Evolutionary conservation across 1,140 invertebrate species (phyloP).

Genomic region (Globodera rostochiensis): DNA sequence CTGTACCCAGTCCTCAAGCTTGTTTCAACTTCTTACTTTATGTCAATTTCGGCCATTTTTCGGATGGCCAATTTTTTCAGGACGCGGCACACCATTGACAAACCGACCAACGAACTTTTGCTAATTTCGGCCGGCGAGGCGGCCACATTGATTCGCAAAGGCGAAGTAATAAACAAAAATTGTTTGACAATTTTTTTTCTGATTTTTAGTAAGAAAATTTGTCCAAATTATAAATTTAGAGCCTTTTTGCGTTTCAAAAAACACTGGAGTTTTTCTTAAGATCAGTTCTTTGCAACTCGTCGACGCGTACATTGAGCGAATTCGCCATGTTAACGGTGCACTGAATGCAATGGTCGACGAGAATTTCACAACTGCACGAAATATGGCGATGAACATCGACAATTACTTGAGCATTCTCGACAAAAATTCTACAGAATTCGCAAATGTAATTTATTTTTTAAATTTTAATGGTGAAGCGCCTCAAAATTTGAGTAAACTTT

Average conservation of each 20-base stretch:
- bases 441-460: constrained; percentile 42
- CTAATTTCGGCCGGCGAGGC: constrained; percentile 44
- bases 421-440: constrained; percentile 43
- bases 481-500: too few relatives aligned
- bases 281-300: constrained; percentile 38
- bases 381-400: constrained; percentile 40
- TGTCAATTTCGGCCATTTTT: constrained; percentile 31
- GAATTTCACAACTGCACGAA: constrained; percentile 41
- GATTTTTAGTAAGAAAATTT: not conserved
- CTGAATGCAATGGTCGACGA: constrained; percentile 45
- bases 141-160: constrained; percentile 43
- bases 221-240: too few relatives aligned
- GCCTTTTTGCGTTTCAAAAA: too few relatives aligned
- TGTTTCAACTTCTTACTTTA: constrained; percentile 28
- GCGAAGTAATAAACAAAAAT: constrained; percentile 36
- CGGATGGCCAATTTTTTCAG: constrained; percentile 35
- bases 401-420: constrained; percentile 44
- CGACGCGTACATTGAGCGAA: constrained; percentile 54
- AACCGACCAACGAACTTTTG: constrained; percentile 38
- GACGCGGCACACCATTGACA: constrained; percentile 30
- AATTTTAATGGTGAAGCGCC: not conserved
- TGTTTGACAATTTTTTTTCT: not conserved
- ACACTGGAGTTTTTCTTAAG: constrained; percentile 5
- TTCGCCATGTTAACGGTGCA: constrained; percentile 35
- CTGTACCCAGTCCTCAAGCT: constrained; percentile 1